These are phyloP conservation scores for Psittacula derbiana DNA, from an alignment of 2,797 vertebrate genomes.

Conservation along the genomic window DNA sequence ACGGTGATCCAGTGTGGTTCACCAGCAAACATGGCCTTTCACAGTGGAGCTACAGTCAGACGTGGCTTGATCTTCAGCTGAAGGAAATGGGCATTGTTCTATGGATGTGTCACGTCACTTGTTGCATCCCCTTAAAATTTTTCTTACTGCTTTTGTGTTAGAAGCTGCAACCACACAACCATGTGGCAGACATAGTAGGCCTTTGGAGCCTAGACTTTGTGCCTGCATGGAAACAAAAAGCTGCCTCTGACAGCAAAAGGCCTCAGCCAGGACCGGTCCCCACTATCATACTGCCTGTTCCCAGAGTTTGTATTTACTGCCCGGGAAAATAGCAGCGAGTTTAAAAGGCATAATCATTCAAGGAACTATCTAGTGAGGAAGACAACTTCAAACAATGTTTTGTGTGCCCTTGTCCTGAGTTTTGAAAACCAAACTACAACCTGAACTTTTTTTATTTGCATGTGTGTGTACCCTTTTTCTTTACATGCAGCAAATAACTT, in stretches of 20 bases:
- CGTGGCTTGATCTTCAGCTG: not conserved
- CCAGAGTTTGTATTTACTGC: not conserved
- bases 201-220: not conserved
- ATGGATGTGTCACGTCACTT: not conserved
- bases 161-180: not conserved
- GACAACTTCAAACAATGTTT: not conserved
- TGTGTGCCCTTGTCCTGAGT: not conserved
- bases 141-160: not conserved
- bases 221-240: not conserved
- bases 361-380: not conserved
- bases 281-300: rapidly evolving
- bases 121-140: not conserved
- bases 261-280: not conserved
- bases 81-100: rapidly evolving
- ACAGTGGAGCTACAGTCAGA: rapidly evolving
- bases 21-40: not conserved
- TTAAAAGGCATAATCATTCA: not conserved
- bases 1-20: not conserved
- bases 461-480: not conserved
- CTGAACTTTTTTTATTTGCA: not conserved
- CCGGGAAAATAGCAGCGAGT: not conserved
- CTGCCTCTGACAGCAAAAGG: not conserved
- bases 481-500: not conserved
- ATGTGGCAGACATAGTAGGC: not conserved
- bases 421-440: not conserved